A percentile compares a stretch with the other conserved stretches of the same genome.
These are phyloP conservation scores for Craniophora ligustri DNA, from an alignment of 2,888 invertebrate species.

Conservation along the genomic window DNA sequence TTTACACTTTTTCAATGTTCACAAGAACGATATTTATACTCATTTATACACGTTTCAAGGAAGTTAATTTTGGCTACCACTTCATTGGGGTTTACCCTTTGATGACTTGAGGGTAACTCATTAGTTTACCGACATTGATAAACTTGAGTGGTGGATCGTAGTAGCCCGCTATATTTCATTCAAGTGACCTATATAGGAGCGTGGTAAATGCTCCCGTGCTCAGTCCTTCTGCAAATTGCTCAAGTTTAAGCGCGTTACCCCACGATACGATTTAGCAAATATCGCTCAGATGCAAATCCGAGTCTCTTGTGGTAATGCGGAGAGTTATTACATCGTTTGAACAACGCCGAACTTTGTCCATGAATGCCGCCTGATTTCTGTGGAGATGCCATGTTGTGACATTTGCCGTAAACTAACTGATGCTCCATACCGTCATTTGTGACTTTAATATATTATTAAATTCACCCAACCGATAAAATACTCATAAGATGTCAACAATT, in stretches of 20 bases:
- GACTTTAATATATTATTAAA: conserved; percentile 1
- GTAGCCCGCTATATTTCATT: conserved; percentile 41
- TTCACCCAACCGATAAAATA: not conserved
- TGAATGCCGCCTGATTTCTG: conserved; percentile 45
- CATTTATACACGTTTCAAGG: conserved; percentile 11
- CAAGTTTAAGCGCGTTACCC: conserved; percentile 64
- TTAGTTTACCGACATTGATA: conserved; percentile 54
- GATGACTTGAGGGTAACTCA: conserved; percentile 48
- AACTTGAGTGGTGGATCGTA: conserved; percentile 41
- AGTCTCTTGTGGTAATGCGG: conserved; percentile 56
- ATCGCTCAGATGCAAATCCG: conserved; percentile 65
- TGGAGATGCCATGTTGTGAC: conserved; percentile 20
- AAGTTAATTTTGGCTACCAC: conserved; percentile 40
- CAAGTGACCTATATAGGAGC: conserved; percentile 53
- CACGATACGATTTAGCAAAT: conserved; percentile 65
- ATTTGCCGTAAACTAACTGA: conserved; percentile 20
- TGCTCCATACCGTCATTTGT: conserved; percentile 13
- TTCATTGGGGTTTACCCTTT: conserved; percentile 38
- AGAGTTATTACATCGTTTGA: conserved; percentile 58
- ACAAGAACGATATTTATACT: too few relatives aligned
- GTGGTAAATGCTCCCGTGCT: conserved; percentile 42
- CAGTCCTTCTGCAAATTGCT: conserved; percentile 61
- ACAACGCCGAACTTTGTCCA: conserved; percentile 53
- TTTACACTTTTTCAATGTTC: too few relatives aligned
- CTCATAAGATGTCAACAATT: too few relatives aligned